Percentiles rank a stretch among this genome's conserved stretches.
Conservation (phyloP, 2,113 vertebrate species). For the Porphyrio hochstetteri region DNA sequence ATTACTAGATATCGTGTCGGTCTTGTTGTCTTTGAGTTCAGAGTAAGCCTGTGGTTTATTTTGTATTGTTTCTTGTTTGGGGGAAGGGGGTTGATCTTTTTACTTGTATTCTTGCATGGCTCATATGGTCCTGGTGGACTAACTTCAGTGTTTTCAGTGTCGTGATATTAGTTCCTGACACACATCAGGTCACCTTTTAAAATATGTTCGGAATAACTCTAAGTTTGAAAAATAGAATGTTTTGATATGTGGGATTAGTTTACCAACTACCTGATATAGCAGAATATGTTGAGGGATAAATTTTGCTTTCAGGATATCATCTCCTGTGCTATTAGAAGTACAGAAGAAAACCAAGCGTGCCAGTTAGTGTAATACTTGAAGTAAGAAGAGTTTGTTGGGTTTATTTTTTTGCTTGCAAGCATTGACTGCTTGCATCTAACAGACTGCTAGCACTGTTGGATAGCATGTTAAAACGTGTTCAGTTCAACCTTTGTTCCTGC, state of each 20-base stretch:
- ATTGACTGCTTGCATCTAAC: not conserved
- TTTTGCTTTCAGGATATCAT: not conserved
- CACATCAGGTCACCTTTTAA: not conserved
- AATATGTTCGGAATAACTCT: not conserved
- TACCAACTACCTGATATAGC: not conserved
- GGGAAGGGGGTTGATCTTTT: not conserved
- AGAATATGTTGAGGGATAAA: not conserved
- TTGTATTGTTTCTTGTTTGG: not conserved
- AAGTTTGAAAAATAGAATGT: not conserved
- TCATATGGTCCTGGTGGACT: not conserved
- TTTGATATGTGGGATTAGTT: not conserved
- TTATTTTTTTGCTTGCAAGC: not conserved
- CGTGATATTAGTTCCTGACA: not conserved
- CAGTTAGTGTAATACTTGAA: not conserved
- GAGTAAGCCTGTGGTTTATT: constrained; percentile 75
- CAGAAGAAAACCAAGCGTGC: not conserved
- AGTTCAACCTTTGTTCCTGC: not conserved
- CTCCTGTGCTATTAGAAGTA: not conserved
- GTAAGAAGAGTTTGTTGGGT: not conserved
- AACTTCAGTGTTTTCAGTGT: not conserved
- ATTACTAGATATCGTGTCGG: constrained; percentile 78
- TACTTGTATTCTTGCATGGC: not conserved
- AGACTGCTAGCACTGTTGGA: not conserved
- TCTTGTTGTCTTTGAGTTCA: constrained; percentile 84
- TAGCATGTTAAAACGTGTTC: not conserved